These are phyloP conservation scores for Peromyscus eremicus DNA, from an alignment of 2,797 vertebrate genomes.

Conservation along the genomic window DNA sequence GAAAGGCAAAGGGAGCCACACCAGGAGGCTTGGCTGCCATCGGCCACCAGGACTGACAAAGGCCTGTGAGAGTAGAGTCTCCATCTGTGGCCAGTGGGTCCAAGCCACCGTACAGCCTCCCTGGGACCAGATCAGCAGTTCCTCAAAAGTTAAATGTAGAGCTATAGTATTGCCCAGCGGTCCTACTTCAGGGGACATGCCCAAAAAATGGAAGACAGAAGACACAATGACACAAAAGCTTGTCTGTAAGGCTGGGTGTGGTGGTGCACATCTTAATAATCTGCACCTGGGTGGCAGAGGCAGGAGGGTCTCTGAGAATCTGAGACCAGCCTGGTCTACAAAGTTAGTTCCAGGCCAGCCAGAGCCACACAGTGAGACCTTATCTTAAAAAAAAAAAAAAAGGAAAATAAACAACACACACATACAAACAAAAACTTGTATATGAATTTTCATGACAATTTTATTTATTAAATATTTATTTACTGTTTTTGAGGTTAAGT, in stretches of 20 bases:
- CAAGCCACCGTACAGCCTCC: background rate
- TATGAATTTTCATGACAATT: background rate
- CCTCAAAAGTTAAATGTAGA: conserved; percentile 26
- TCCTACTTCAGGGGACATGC: background rate
- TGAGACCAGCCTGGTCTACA: background rate
- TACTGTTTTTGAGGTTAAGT: background rate
- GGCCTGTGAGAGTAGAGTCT: background rate
- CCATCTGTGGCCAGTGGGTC: background rate
- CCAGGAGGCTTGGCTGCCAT: background rate
- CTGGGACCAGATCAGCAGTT: background rate
- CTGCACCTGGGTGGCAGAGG: background rate
- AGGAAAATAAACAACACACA: background rate
- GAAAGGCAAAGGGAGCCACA: background rate
- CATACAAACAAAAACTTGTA: background rate
- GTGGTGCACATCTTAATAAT: background rate
- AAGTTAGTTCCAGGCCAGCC: background rate
- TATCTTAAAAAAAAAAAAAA: background rate
- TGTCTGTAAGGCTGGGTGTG: background rate
- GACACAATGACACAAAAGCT: background rate
- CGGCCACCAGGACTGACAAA: background rate
- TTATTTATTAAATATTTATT: background rate
- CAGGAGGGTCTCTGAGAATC: background rate
- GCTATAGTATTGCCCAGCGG: background rate
- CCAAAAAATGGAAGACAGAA: background rate
- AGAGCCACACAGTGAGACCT: background rate